Evolutionary conservation across 2,888 invertebrate species (phyloP).

Genomic region (Andrena fulva): DNA sequence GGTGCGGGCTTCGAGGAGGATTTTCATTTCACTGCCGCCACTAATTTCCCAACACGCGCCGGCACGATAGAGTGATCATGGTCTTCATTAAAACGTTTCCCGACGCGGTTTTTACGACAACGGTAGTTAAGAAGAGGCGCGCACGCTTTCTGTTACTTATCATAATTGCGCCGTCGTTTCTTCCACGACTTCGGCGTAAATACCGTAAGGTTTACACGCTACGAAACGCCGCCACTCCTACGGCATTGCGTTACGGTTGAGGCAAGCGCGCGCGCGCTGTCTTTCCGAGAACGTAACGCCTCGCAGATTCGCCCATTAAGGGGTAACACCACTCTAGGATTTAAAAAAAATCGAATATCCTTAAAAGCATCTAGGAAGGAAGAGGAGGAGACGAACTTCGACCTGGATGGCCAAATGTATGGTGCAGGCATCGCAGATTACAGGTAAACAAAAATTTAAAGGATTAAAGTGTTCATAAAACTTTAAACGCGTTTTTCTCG

Average conservation of each 20-base stretch:
- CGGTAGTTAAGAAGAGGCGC: constrained; percentile 15
- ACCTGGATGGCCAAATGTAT: too few relatives aligned
- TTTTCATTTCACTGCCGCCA: constrained; percentile 5
- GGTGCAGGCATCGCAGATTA: too few relatives aligned
- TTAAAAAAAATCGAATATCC: too few relatives aligned
- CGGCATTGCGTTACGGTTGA: constrained; percentile 66
- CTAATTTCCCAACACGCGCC: constrained; percentile 7
- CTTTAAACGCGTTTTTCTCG: too few relatives aligned
- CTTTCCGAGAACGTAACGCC: constrained; percentile 69
- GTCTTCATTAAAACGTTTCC: not conserved
- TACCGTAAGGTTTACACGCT: constrained; percentile 50
- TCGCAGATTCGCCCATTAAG: constrained; percentile 65
- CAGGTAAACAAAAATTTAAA: too few relatives aligned
- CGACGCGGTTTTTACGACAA: not conserved
- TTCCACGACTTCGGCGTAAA: constrained; percentile 19
- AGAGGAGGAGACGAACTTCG: too few relatives aligned
- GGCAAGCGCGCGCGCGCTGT: constrained; percentile 47
- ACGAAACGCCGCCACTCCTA: constrained; percentile 64
- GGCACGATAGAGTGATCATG: constrained; percentile 21
- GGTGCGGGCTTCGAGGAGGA: not conserved
- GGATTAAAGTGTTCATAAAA: too few relatives aligned
- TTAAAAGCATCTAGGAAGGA: too few relatives aligned
- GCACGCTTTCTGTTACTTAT: constrained; percentile 27
- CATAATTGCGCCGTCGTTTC: constrained; percentile 27
- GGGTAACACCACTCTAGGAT: too few relatives aligned